These are phyloP conservation scores for Lamellibrachia satsuma DNA, from an alignment of 2,888 invertebrate species.

Conservation along the genomic window DNA sequence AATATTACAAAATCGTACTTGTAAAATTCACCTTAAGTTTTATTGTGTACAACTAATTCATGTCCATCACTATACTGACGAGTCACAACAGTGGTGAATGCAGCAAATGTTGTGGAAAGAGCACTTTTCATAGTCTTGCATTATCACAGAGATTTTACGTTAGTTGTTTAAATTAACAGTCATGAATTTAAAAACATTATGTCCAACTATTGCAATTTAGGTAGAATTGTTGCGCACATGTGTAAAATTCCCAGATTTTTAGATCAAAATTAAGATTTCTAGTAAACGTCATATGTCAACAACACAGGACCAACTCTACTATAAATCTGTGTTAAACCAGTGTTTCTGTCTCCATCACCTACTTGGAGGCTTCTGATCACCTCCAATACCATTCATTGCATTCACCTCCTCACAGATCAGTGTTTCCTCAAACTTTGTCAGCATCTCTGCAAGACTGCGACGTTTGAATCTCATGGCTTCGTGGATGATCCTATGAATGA, in stretches of 20 bases:
- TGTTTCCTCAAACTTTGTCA: constrained; percentile 38
- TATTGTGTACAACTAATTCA: neutral
- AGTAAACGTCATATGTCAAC: neutral
- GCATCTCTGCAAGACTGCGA: constrained; percentile 30
- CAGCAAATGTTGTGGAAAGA: neutral
- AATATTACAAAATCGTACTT: neutral
- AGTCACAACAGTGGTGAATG: neutral
- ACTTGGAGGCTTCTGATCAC: constrained; percentile 10
- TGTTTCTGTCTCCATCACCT: neutral
- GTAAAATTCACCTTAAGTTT: neutral
- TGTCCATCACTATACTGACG: neutral
- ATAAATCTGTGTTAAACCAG: neutral
- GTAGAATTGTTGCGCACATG: neutral
- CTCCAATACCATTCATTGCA: constrained; percentile 1
- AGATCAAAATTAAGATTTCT: neutral
- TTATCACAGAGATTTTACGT: neutral
- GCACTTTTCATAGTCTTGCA: neutral
- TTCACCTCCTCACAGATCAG: constrained; percentile 23
- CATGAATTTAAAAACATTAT: neutral
- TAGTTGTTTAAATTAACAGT: neutral
- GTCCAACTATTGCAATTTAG: neutral
- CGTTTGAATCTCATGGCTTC: constrained; percentile 58
- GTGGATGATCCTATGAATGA: constrained; percentile 54
- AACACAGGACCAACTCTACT: neutral
- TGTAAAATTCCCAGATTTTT: neutral